Conservation (phyloP, 1,140 invertebrate genomes). For the Drosophila insularis region DNA sequence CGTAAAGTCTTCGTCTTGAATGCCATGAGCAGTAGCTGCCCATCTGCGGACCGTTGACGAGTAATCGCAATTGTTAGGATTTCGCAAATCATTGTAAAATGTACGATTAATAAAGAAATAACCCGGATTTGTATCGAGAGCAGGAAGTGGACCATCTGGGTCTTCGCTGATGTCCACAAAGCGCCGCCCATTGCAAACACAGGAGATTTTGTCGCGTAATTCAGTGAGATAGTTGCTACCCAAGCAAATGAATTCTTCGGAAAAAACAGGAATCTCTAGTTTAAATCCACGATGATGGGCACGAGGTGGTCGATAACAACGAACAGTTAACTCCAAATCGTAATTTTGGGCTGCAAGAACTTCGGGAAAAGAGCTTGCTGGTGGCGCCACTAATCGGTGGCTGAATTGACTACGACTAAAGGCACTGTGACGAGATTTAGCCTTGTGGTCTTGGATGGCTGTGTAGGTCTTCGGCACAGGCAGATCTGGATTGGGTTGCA, state of each 20-base stretch:
- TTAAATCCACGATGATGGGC: slow-evolving; percentile 62
- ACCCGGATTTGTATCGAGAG: slow-evolving; percentile 84
- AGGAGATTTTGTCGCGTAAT: slow-evolving; percentile 87
- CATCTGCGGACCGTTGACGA: slow-evolving; percentile 87
- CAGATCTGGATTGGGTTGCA: slow-evolving; percentile 15
- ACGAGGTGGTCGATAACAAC: slow-evolving; percentile 82
- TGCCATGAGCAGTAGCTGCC: slow-evolving; percentile 83
- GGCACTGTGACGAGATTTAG: slow-evolving; percentile 26
- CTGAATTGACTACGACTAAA: slow-evolving; percentile 52
- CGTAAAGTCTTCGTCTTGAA: slow-evolving; percentile 84
- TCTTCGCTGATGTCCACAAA: slow-evolving; percentile 86
- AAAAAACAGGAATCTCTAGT: slow-evolving; percentile 82
- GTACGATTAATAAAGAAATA: slow-evolving; percentile 91
- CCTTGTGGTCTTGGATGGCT: slow-evolving; percentile 40
- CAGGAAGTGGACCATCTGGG: slow-evolving; percentile 82
- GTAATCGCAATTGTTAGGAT: slow-evolving; percentile 85
- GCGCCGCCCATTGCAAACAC: slow-evolving; percentile 86
- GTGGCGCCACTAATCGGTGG: slow-evolving; percentile 30
- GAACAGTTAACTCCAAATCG: slow-evolving; percentile 80
- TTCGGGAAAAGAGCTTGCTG: neutral
- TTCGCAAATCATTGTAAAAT: slow-evolving; percentile 90
- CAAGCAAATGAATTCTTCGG: slow-evolving; percentile 85
- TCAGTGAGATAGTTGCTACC: slow-evolving; percentile 86
- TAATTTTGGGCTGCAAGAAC: slow-evolving; percentile 57
- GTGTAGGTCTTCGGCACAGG: slow-evolving; percentile 42